Evolutionary conservation across 2,113 vertebrate genomes (phyloP).

Genomic region (Mola mola): DNA sequence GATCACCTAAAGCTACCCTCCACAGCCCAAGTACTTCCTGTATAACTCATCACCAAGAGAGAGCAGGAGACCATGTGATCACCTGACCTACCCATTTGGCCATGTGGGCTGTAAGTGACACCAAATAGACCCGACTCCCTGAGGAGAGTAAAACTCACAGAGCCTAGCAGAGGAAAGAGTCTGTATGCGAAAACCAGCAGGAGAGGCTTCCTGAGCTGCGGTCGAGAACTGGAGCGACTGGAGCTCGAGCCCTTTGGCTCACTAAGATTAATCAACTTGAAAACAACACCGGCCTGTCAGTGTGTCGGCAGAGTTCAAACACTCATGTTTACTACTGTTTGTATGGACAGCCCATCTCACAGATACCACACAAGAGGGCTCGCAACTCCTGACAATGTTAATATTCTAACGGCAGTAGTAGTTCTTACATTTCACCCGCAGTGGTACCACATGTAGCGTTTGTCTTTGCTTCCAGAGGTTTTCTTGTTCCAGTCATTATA

Average conservation of each 20-base stretch:
- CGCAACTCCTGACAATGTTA: slow-evolving; percentile 13
- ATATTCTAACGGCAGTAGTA: slow-evolving; percentile 19
- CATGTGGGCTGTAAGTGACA: no score
- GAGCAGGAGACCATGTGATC: no score
- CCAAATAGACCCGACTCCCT: no score
- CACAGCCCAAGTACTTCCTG: no score
- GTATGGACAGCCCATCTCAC: slow-evolving; percentile 11
- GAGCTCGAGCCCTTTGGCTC: not conserved
- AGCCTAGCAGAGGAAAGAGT: not conserved
- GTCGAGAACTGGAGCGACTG: not conserved
- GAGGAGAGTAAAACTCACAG: not conserved
- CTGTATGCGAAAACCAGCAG: no score
- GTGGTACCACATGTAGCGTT: slow-evolving; percentile 29
- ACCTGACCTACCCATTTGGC: no score
- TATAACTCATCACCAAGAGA: no score
- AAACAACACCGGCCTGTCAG: not conserved
- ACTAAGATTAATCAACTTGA: slow-evolving; percentile 1
- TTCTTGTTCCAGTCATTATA: slow-evolving; percentile 4
- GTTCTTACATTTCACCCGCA: slow-evolving; percentile 4
- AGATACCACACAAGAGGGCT: slow-evolving; percentile 21
- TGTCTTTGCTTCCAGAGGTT: slow-evolving; percentile 2
- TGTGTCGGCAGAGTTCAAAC: not conserved
- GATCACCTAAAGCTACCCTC: not conserved
- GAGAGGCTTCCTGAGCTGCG: no score
- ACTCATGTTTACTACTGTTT: slow-evolving; percentile 23